Evolutionary conservation across 1,140 invertebrate species (phyloP).

Genomic region (Calosoma granatense): DNA sequence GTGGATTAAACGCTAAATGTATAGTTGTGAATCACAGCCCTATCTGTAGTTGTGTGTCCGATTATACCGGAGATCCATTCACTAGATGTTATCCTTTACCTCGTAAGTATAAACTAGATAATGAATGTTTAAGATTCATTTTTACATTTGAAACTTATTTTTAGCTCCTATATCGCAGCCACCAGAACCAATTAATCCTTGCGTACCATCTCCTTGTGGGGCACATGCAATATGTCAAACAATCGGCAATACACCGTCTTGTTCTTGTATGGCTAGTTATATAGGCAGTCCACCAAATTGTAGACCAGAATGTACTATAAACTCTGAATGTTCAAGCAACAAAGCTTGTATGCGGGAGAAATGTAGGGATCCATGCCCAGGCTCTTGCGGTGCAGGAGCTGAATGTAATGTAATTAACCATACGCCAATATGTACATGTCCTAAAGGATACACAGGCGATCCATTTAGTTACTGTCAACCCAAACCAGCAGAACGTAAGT

Average conservation of each 20-base stretch:
- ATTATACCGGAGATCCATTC: conserved; percentile 41
- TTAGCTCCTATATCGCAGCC: conserved; percentile 24
- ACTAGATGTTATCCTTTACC: conserved; percentile 19
- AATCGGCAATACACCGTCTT: conserved; percentile 49
- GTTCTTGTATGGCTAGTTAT: conserved; percentile 54
- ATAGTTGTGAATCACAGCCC: conserved; percentile 45
- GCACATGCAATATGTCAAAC: conserved; percentile 53
- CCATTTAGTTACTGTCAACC: conserved; percentile 50
- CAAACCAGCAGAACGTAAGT: conserved; percentile 40
- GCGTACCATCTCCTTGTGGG: conserved; percentile 66
- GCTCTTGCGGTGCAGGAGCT: conserved; percentile 55
- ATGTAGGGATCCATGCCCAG: conserved; percentile 60
- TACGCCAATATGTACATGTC: conserved; percentile 56
- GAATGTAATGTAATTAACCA: conserved; percentile 59
- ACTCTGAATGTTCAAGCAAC: conserved; percentile 54
- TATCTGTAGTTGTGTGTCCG: conserved; percentile 42
- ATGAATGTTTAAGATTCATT: neutral
- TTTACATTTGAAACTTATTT: conserved; percentile 22
- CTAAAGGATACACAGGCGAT: conserved; percentile 55
- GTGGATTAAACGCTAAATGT: conserved; percentile 46
- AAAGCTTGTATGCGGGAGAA: conserved; percentile 57
- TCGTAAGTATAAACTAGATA: conserved; percentile 2
- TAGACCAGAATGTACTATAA: conserved; percentile 57
- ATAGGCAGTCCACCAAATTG: conserved; percentile 60
- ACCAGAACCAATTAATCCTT: conserved; percentile 46